Base-by-base conservation (phyloP, 2,113 vertebrate species). In the Xiphophorus couchianus region DNA sequence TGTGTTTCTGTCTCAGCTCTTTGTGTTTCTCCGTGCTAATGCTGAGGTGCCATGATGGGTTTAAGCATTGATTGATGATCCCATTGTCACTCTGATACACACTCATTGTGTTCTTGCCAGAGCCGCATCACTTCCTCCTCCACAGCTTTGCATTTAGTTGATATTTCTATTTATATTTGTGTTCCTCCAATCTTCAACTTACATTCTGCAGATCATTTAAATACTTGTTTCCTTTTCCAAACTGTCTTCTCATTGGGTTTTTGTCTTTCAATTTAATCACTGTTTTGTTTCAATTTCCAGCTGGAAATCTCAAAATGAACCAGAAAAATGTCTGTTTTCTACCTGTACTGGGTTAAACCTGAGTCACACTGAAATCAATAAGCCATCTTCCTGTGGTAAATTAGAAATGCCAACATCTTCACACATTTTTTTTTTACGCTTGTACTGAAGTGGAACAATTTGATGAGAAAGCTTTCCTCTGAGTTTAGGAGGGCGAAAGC, bases 341-440 rank as follows among this genome's bases (percentile, higher is more conserved):
- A 3, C 27, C 69, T 22, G 67, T 3, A 22, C 69, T 22, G 67
- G 37, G 19, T 33, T 5, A 4, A 62, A 30, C 4, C 29, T 29
- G 29, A 78, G 62, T 68, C 58, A 13, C 1, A 27, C 48, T 11
- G 44, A 30, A 70, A 82, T 84, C 83, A 37, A 82, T 83, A 77
- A 79, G 28, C 37, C 42, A 39, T 83, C 70, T 72, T 72, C 19
- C 42, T 30, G 29, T 35, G 28, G 39, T 35, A 22, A 73, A 71
- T 60, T 60, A 7, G 17, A 42, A 68, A 14, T 2, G 61, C 7
- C 51, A 58, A 37, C 62, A 17, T 62, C 65, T 68, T 42, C 68
- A 51, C 51, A 58, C 29, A 3, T 5, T 5, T 42, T 66, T 30
- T 69, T 60, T n/a, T 35, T 6, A 22, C 15, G 33, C 3, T 19